Evolutionary conservation across 2,113 vertebrate genomes (phyloP).

Genomic region (Prietella phreatophila): DNA sequence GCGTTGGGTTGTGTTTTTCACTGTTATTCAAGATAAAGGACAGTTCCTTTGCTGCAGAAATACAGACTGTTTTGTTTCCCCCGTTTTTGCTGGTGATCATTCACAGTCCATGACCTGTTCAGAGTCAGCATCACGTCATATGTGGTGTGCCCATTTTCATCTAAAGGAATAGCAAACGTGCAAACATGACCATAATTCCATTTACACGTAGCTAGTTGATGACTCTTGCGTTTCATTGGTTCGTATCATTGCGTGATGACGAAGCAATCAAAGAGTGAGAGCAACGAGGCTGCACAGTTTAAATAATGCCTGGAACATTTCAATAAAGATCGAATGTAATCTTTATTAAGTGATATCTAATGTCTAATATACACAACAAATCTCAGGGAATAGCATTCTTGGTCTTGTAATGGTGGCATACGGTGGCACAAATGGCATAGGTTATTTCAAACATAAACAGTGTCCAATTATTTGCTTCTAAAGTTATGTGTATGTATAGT

Average conservation of each 20-base stretch:
- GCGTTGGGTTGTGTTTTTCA: neutral
- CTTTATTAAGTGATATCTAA: slow-evolving; percentile 19
- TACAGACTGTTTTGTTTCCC: neutral
- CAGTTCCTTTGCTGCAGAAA: neutral
- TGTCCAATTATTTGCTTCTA: neutral
- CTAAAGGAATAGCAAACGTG: neutral
- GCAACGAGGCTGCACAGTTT: neutral
- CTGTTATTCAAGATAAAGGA: neutral
- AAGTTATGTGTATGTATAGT: too few relatives aligned
- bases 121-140: neutral
- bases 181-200: neutral
- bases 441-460: neutral
- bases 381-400: slow-evolving; percentile 48
- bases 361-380: slow-evolving; percentile 14
- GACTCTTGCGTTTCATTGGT: neutral
- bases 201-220: neutral
- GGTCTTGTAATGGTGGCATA: neutral
- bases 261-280: neutral
- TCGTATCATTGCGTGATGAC: too few relatives aligned
- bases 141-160: neutral
- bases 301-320: neutral
- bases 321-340: slow-evolving; percentile 22
- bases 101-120: neutral
- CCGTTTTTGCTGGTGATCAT: neutral
- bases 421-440: neutral